Evolutionary conservation across 1,140 invertebrate species (phyloP).

Genomic region (Planococcus citri): DNA sequence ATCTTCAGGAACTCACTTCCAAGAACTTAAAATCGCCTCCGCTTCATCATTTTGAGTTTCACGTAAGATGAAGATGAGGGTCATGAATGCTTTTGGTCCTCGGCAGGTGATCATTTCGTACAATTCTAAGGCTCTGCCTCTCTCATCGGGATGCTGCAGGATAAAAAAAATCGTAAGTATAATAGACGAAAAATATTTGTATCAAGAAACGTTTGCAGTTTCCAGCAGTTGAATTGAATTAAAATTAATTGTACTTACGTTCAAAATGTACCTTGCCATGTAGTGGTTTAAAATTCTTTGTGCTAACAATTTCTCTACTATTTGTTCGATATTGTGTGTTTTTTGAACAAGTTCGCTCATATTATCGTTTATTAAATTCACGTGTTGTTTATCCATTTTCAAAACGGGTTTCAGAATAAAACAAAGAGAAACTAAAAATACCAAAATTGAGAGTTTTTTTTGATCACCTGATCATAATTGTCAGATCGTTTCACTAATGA

Average conservation of each 20-base stretch:
- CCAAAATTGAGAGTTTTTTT: no score
- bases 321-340: not conserved
- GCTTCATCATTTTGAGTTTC: constrained; percentile 18
- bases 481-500: no score
- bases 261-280: constrained; percentile 19
- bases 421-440: no score
- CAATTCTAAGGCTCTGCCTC: not conserved
- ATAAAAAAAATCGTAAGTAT: not conserved
- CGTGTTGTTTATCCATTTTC: constrained; percentile 22
- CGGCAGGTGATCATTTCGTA: constrained; percentile 21
- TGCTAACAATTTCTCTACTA: constrained; percentile 2
- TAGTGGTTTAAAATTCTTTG: constrained; percentile 13
- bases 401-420: no score
- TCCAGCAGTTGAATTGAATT: not conserved
- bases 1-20: no score
- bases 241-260: constrained; percentile 13
- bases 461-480: no score
- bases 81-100: constrained; percentile 18
- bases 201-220: not conserved
- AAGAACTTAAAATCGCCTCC: constrained; percentile 1
- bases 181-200: no score
- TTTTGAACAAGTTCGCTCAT: not conserved
- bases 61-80: not conserved
- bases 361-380: constrained; percentile 10
- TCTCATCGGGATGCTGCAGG: not conserved